Evolutionary conservation across 1,140 invertebrate species (phyloP).

Genomic region (Anagrus nilaparvatae): DNA sequence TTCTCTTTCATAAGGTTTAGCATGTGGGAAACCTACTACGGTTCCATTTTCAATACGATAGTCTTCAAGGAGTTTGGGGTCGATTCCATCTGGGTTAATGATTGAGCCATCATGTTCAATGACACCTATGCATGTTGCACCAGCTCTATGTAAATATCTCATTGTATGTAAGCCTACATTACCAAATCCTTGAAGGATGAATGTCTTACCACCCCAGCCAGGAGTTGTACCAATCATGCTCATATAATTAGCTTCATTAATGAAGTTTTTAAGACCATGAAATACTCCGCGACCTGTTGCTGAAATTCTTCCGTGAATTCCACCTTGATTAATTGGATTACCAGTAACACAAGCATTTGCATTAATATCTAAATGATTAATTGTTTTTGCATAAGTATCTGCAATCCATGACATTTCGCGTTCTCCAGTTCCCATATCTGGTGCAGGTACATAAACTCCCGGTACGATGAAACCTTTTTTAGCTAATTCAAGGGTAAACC

Average conservation of each 20-base stretch:
- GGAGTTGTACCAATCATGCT: slow-evolving; percentile 57
- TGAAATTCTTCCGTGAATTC: slow-evolving; percentile 75
- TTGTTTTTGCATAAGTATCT: slow-evolving; percentile 72
- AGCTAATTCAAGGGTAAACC: slow-evolving; percentile 74
- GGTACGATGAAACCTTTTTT: slow-evolving; percentile 85
- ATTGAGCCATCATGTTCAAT: slow-evolving; percentile 64
- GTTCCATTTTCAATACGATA: slow-evolving; percentile 49
- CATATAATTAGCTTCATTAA: slow-evolving; percentile 73
- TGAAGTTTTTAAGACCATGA: slow-evolving; percentile 69
- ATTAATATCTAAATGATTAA: slow-evolving; percentile 66
- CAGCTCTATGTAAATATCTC: slow-evolving; percentile 63
- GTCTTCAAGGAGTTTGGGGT: slow-evolving; percentile 50
- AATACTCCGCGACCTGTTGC: slow-evolving; percentile 84
- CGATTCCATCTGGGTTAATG: slow-evolving; percentile 67
- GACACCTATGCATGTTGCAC: slow-evolving; percentile 74
- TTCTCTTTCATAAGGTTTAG: slow-evolving; percentile 49
- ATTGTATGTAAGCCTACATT: slow-evolving; percentile 79
- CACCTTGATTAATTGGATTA: slow-evolving; percentile 66
- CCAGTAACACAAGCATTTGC: slow-evolving; percentile 77
- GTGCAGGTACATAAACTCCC: slow-evolving; percentile 77
- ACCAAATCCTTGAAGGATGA: slow-evolving; percentile 83
- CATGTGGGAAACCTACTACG: slow-evolving; percentile 64
- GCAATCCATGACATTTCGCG: slow-evolving; percentile 80
- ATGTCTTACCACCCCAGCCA: slow-evolving; percentile 70
- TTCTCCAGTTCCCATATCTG: slow-evolving; percentile 70